Conservation (phyloP, 2,797 vertebrate species). For the Acrossocheilus fasciatus region DNA sequence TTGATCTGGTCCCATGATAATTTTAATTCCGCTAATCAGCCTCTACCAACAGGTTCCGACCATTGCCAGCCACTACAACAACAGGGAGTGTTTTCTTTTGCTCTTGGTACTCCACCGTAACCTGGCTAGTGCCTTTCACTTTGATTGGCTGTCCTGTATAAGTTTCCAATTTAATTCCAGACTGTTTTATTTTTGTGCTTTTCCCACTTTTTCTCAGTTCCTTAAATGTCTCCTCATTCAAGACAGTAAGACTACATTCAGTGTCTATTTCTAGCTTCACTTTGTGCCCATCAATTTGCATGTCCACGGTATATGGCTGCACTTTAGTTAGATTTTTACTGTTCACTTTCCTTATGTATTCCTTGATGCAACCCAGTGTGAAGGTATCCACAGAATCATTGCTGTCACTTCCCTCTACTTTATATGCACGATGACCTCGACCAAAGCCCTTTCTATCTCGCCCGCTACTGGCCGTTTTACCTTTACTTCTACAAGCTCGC, state of each 20-base stretch:
- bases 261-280: background rate
- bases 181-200: too few relatives aligned
- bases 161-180: background rate
- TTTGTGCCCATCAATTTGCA: background rate
- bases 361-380: constrained; percentile 4
- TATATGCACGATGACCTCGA: background rate
- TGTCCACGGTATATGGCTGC: background rate
- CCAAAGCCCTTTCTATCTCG: background rate
- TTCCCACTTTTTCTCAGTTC: too few relatives aligned
- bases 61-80: background rate
- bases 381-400: constrained; percentile 16
- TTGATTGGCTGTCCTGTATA: background rate
- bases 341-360: background rate
- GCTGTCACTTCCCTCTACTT: background rate
- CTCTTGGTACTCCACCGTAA: background rate
- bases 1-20: background rate
- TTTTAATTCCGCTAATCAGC: background rate
- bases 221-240: too few relatives aligned
- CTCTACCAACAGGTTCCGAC: background rate
- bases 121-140: background rate
- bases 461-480: background rate
- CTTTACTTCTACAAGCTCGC: constrained; percentile 16
- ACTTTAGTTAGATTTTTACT: background rate
- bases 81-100: constrained; percentile 2
- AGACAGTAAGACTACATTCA: background rate